Evolutionary conservation across 2,113 vertebrate genomes (phyloP).

Genomic region (Mesembrinibis cayennensis): DNA sequence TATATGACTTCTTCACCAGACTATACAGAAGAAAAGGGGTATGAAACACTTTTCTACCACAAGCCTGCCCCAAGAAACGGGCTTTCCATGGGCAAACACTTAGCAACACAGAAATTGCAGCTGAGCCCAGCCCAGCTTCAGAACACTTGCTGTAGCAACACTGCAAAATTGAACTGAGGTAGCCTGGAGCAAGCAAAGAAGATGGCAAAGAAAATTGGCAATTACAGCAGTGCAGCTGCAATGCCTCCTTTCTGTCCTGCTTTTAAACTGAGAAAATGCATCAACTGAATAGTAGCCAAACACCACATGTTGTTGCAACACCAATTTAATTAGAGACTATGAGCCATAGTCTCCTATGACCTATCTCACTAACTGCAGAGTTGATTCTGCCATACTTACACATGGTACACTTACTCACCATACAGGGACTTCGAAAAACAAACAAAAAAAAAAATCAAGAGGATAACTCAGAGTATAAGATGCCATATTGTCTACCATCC

Average conservation of each 20-base stretch:
- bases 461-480: background rate
- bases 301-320: background rate
- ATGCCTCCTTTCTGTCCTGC: background rate
- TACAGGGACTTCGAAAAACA: background rate
- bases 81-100: background rate
- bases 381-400: background rate
- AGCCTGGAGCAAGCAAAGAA: background rate
- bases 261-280: background rate
- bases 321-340: background rate
- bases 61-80: background rate
- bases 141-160: background rate
- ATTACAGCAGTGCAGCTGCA: background rate
- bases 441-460: background rate
- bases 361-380: background rate
- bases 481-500: background rate
- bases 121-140: background rate
- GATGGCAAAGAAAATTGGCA: background rate
- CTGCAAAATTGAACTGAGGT: background rate
- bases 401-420: background rate
- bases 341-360: background rate
- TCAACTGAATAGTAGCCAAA: background rate
- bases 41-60: background rate
- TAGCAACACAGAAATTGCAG: background rate
- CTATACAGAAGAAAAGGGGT: background rate
- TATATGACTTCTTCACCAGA: background rate